Evolutionary conservation across 2,113 vertebrate species (phyloP).

Genomic region (Astatoreochromis straeleni): DNA sequence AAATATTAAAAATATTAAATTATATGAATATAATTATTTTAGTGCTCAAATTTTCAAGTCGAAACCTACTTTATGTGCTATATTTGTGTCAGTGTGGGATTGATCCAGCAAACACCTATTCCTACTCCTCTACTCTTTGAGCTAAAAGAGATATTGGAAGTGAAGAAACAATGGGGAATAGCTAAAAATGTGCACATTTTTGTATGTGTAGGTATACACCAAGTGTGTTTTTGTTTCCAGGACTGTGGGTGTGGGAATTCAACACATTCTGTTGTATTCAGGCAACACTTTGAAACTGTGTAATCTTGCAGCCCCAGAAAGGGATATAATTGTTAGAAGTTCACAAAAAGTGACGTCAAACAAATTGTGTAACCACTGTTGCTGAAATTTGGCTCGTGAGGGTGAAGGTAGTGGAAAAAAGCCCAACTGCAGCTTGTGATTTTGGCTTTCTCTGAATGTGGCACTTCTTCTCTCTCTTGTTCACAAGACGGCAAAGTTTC

Average conservation of each 20-base stretch:
- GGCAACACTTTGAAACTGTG: background rate
- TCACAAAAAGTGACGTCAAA: slow-evolving; percentile 8
- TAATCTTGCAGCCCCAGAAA: background rate
- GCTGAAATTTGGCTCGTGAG: background rate
- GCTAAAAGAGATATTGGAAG: slow-evolving; percentile 15
- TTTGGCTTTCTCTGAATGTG: background rate
- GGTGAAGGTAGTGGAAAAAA: background rate
- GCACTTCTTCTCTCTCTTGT: background rate
- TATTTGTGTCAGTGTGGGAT: slow-evolving; percentile 34
- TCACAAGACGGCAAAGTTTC: background rate
- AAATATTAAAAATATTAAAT: background rate
- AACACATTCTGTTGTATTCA: slow-evolving; percentile 7
- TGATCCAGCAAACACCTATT: slow-evolving; percentile 53
- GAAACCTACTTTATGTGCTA: slow-evolving; percentile 16
- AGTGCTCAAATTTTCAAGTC: background rate
- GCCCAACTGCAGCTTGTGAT: background rate
- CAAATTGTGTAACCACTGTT: background rate
- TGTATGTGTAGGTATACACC: background rate
- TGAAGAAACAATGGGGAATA: slow-evolving; percentile 3
- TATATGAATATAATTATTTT: background rate
- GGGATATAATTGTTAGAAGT: slow-evolving; percentile 3
- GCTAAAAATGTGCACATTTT: slow-evolving; percentile 27
- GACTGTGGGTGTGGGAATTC: slow-evolving; percentile 35
- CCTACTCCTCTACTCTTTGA: slow-evolving; percentile 42
- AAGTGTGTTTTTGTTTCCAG: background rate